These are phyloP conservation scores for Dasypogon diadema DNA, from an alignment of 2,888 invertebrate genomes.

Conservation along the genomic window DNA sequence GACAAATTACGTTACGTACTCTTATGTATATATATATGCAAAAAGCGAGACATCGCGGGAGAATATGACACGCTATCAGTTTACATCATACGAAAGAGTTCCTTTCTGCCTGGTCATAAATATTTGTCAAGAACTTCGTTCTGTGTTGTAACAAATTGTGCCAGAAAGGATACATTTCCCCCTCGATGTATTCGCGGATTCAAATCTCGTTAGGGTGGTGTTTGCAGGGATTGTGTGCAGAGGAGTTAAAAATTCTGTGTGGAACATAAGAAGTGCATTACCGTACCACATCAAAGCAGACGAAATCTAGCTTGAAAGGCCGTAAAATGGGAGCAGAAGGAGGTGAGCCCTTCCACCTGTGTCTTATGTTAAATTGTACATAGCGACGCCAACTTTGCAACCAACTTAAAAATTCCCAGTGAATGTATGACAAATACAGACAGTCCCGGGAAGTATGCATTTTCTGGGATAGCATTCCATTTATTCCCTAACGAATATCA, in stretches of 20 bases:
- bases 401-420: constrained; percentile 34
- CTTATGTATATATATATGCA: not conserved
- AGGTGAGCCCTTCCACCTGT: constrained; percentile 17
- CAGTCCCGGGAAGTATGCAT: constrained; percentile 8
- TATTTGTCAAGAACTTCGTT: constrained; percentile 38
- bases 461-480: constrained; percentile 14
- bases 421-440: constrained; percentile 27
- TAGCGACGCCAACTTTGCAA: constrained; percentile 15
- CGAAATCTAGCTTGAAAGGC: constrained; percentile 44
- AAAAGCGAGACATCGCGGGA: not conserved
- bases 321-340: constrained; percentile 28
- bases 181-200: constrained; percentile 4
- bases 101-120: constrained; percentile 25
- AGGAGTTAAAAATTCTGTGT: constrained; percentile 44
- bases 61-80: constrained; percentile 34
- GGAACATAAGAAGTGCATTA: constrained; percentile 48
- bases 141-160: constrained; percentile 35
- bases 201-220: constrained; percentile 39
- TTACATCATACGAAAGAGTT: constrained; percentile 30
- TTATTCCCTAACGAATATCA: constrained; percentile 46
- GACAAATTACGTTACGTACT: not conserved
- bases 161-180: constrained; percentile 41
- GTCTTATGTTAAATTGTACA: constrained; percentile 23
- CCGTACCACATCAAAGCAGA: constrained; percentile 39
- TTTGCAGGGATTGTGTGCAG: constrained; percentile 38